Base-by-base conservation (phyloP, 2,888 invertebrate species). In the Blastobasis adustella region DNA sequence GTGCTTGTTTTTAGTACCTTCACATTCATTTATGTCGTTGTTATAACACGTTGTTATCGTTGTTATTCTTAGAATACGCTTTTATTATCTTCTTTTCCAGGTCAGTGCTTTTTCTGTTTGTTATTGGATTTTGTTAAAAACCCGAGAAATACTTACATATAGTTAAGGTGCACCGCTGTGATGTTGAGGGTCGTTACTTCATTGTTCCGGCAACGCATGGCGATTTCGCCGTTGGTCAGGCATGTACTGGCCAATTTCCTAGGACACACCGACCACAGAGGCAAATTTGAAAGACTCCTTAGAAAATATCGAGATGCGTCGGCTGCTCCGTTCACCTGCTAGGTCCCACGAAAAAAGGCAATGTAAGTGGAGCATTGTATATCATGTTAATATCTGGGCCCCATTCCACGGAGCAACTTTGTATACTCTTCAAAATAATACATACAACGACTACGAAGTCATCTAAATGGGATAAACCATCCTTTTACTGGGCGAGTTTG, bases 241-340 rank as follows among this genome's bases (percentile, higher is more conserved):
- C 82, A 82, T 0, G 57, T 57, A 0, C 43, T 45, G 23, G 23
- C 23, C 23, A 23, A 23, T 23, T 23, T 23, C 23, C 23, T 39
- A 54, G 54, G 52, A 51, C 83, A 83, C 10, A 46, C 56, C 1
- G 73, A 60, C 82, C 81, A 82, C 0, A 63, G 49, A 0, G 81
- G 72, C 1, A 56, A 49, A 8, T 58, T 55, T 10, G 53, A 58
- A 7, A 83, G 58, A 53, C 70, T 75, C 46, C 55, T 47, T 4
- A 62, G 47, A 4, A 81, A 57, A 55, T 65, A 81, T 38, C 71
- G 59, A 10, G 76, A 45, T 4, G 73, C 63, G 48, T 82, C 83
- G 8, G 75, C 70, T 55, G 77, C 58, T 54, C 75, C 73, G 47
- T 60, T 64, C 6, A 76, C 69, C 40, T 79, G 70, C 82, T 82